Evolutionary conservation across 2,797 vertebrate genomes (phyloP), one percentile per base, ranked within the genome.

Genomic region (Chaenodraco wilsoni): DNA sequence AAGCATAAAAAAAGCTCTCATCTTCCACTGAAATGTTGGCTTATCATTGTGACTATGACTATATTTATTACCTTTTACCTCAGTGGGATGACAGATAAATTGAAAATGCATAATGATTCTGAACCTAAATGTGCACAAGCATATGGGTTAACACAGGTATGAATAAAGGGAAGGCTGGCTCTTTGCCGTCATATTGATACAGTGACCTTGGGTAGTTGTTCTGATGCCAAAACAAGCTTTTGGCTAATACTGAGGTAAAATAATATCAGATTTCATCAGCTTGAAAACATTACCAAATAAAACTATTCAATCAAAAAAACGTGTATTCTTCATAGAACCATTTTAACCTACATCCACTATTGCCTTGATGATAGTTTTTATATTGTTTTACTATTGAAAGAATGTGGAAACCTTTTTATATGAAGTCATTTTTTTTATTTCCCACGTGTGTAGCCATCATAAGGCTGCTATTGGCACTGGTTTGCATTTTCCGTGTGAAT

Each of bases 1-100:
- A 84, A 55, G 70, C 57, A 79, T 58, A 40, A 57, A 82, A 80
- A 68, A 65, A 51, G 12, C 68, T 12, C 15, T 8, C 41, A 43
- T 81, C 62, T 56, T 75, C 69, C 80, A 67, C 15, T 78, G 82
- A 85, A 92, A 91, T 84, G 79, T 65, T 86, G 88, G 83, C 83
- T 88, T 91, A 89, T 88, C 89, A 74, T 71, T 69, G 73, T 40
- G 59, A 79, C 45, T 65, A 69, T 65, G 74, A 81, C 85, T 70
- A 76, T 87, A 86, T 94, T 93, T 94, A 92, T 94, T 93, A 94
- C 79, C 82, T 69, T 88, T 91, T 92, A 89, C 75, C 78, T 91
- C 87, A 82, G 77, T 76, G 69, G 86, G 76, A 70, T 90, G 91
- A 92, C 89, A 93, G 91, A 92, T 88, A 90, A 90, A 93, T 92